Percentiles rank a stretch among this genome's conserved stretches.
phyloP scores from a whole-genome alignment of 2,113 vertebrate genomes.

The Zosterops japonicus region DNA sequence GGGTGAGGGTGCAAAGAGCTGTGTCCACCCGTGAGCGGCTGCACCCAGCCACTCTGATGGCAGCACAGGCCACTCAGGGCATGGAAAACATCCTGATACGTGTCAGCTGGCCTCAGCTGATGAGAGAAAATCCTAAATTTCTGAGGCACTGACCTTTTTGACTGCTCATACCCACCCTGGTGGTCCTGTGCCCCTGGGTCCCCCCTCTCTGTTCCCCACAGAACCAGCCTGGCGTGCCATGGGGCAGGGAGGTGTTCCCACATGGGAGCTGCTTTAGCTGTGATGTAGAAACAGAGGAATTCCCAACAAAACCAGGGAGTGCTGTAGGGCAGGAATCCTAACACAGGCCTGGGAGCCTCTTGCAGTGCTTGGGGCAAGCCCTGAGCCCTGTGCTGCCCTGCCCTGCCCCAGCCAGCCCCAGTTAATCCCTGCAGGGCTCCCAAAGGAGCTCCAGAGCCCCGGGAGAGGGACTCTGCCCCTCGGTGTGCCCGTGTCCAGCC shows the following conservation, averaged over 20 bases:
- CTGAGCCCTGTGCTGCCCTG: not conserved
- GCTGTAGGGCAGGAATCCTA: accelerated
- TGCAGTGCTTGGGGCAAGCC: not conserved
- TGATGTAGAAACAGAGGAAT: not conserved
- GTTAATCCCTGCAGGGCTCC: not conserved
- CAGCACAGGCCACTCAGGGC: not conserved
- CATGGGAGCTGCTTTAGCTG: accelerated
- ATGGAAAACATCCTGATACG: accelerated
- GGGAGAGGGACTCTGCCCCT: not conserved
- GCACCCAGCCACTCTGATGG: not conserved
- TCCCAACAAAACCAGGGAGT: accelerated
- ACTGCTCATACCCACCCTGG: accelerated
- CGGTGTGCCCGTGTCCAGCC: not conserved
- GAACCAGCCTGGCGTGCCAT: accelerated
- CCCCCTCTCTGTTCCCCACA: accelerated
- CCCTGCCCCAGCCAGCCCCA: accelerated
- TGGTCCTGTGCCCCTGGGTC: not conserved
- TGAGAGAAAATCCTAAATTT: not conserved
- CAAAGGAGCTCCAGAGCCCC: not conserved
- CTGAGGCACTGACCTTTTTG: not conserved
- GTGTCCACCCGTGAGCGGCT: accelerated
- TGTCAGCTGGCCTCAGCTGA: accelerated
- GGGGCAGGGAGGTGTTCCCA: not conserved
- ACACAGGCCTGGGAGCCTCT: not conserved
- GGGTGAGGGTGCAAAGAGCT: too few relatives aligned